Evolutionary conservation across 1,140 invertebrate genomes (phyloP), one percentile per base, ranked within the genome.

Genomic region (Lucilia sericata): DNA sequence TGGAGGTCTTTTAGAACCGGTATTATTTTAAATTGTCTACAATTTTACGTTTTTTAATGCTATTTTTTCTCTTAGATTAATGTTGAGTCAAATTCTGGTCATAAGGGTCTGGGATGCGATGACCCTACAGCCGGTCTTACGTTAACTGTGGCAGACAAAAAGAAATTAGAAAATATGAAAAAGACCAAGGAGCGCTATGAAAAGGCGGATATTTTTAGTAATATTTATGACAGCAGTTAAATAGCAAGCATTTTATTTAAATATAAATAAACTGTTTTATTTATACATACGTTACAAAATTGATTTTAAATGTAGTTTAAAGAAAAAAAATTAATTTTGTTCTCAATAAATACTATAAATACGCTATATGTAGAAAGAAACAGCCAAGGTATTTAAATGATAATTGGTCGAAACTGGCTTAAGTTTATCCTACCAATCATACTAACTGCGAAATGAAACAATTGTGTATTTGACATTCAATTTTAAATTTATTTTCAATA

Each of bases 1-100:
- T 86, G 36, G 83, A 12, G 97, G 96, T 14, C 92, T 95, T 19
- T 92, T 92, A 21, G 95, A 97, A 91, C 97, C 97, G 21, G 97
- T 97, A 92, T 95, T 95, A 14, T 30, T 65, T 86, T 2, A 60
- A 25, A 30, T 13, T 13, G 13, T 21, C 1, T 14, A 4, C 19
- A 12, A 74, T 36, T 36, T 12, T 14, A 10, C 42, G 14, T 81
- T 14, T n/a, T 42, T 81, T 21, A 30, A 30, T 30, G 84, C 14
- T 19, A 19, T 51, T 17, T n/a, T 84, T 74, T 78, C 4, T 49
- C 47, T 81, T 25, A 91, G 90, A 91, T 91, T 21, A 89, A 88
- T 83, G 88, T 91, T 19, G 85, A 88, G 34, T 87, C 86, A 14
- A 91, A 91, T 85, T 88, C 91, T 36, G 88, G 89, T 5, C 88